Conservation (phyloP, 1,140 invertebrate species). For the Penaeus japonicus region DNA sequence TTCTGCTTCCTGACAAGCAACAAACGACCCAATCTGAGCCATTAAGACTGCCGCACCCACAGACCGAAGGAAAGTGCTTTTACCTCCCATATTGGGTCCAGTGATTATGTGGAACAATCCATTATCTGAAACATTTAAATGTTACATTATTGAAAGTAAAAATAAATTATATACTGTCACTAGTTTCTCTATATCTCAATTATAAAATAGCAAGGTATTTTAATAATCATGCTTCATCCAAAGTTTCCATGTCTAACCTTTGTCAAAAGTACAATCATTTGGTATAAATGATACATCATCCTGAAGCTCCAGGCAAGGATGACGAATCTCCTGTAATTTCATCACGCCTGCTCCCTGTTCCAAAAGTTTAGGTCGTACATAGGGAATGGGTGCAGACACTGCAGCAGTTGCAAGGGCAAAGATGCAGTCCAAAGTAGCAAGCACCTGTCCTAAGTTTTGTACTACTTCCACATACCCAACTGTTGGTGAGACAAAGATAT, state of each 20-base stretch:
- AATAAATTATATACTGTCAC: too few species aligned
- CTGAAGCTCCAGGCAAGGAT: conserved; percentile 90
- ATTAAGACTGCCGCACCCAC: conserved; percentile 85
- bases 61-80: conserved; percentile 95
- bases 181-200: too few species aligned
- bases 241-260: conserved; percentile 67
- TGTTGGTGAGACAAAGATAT: conserved; percentile 63
- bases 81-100: conserved; percentile 98
- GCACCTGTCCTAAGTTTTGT: conserved; percentile 75
- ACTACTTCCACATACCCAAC: conserved; percentile 85
- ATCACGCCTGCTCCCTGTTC: conserved; percentile 74
- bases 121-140: conserved; percentile 24
- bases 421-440: conserved; percentile 87
- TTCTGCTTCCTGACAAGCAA: conserved; percentile 83
- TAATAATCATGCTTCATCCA: background rate
- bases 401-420: conserved; percentile 84
- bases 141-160: background rate
- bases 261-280: conserved; percentile 83
- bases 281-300: conserved; percentile 81
- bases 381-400: conserved; percentile 75
- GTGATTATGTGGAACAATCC: conserved; percentile 84
- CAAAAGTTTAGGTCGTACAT: conserved; percentile 79
- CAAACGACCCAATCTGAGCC: conserved; percentile 93
- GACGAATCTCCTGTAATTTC: conserved; percentile 78
- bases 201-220: too few species aligned